Percentiles rank a stretch among this genome's conserved stretches.
Evolutionary conservation across 2,113 vertebrate genomes (phyloP).

Genomic region (Speoplatyrhinus poulsoni): DNA sequence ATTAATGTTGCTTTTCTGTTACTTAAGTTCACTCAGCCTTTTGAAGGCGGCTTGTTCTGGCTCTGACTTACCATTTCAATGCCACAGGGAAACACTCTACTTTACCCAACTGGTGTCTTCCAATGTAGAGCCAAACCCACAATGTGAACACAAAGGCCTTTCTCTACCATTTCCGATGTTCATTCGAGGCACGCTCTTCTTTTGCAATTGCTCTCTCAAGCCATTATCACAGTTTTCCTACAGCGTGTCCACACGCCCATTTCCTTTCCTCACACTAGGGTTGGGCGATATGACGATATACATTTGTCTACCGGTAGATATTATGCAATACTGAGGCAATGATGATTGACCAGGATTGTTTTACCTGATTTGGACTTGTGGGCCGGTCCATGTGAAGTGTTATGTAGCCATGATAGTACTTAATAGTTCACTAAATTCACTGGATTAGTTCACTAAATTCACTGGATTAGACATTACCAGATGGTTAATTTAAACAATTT

Average conservation of each 20-base stretch:
- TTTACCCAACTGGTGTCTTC: slow-evolving; percentile 30
- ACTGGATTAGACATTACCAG: too few relatives aligned
- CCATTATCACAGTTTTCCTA: slow-evolving; percentile 62
- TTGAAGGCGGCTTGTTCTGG: slow-evolving; percentile 39
- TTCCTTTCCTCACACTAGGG: slow-evolving; percentile 56
- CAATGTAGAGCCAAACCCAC: slow-evolving; percentile 48
- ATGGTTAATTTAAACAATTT: too few relatives aligned
- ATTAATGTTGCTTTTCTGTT: slow-evolving; percentile 33
- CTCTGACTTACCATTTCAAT: slow-evolving; percentile 40
- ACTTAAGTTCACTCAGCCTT: slow-evolving; percentile 37
- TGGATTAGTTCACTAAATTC: not conserved
- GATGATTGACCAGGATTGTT: too few relatives aligned
- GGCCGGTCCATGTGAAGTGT: too few relatives aligned
- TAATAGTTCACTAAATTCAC: too few relatives aligned
- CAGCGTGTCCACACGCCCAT: slow-evolving; percentile 61
- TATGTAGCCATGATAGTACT: too few relatives aligned
- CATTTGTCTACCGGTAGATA: too few relatives aligned
- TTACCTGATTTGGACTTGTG: too few relatives aligned
- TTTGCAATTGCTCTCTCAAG: slow-evolving; percentile 27
- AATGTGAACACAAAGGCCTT: slow-evolving; percentile 55
- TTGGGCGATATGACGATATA: slow-evolving; percentile 2
- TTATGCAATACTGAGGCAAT: too few relatives aligned
- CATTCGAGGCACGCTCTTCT: slow-evolving; percentile 17
- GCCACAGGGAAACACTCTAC: slow-evolving; percentile 21
- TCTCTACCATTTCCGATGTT: slow-evolving; percentile 43